These are phyloP conservation scores for Rutilus rutilus DNA, from an alignment of 2,113 vertebrate species.

Conservation along the genomic window DNA sequence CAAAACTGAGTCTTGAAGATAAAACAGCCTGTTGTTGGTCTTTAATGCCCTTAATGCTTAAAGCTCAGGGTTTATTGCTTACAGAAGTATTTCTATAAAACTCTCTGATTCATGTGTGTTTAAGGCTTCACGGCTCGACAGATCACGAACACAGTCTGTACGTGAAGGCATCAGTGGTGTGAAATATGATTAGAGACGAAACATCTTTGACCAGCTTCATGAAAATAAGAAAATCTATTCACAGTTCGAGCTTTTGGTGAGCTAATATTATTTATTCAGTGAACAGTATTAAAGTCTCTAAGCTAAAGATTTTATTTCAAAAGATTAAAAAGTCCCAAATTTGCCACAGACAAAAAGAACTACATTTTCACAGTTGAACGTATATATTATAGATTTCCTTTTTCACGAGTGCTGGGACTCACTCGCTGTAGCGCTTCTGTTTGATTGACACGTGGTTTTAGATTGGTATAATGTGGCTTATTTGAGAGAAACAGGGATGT, in stretches of 20 bases:
- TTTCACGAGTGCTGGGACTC: conserved; percentile 72
- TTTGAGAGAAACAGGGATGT: not conserved
- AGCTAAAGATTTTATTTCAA: not conserved
- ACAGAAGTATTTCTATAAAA: not conserved
- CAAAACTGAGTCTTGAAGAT: not conserved
- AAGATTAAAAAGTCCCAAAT: conserved; percentile 32
- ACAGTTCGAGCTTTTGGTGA: conserved; percentile 43
- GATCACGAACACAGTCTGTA: not conserved
- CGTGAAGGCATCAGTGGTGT: conserved; percentile 10
- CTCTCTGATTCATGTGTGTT: not conserved
- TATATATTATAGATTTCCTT: conserved; percentile 71
- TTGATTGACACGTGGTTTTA: not conserved
- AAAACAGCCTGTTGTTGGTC: not conserved
- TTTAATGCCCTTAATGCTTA: conserved; percentile 7
- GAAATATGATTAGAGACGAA: not conserved
- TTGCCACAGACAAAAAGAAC: not conserved
- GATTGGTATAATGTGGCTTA: not conserved
- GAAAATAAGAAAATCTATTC: conserved; percentile 27
- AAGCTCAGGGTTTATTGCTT: not conserved
- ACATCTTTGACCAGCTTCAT: not conserved
- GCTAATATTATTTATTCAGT: conserved; percentile 11
- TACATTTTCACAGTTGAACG: conserved; percentile 72
- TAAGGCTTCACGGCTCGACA: not conserved
- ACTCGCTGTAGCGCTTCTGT: not conserved
- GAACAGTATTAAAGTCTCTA: not conserved